phyloP scores from a whole-genome alignment of 2,888 invertebrate species.

The Mimachlamys varia region DNA sequence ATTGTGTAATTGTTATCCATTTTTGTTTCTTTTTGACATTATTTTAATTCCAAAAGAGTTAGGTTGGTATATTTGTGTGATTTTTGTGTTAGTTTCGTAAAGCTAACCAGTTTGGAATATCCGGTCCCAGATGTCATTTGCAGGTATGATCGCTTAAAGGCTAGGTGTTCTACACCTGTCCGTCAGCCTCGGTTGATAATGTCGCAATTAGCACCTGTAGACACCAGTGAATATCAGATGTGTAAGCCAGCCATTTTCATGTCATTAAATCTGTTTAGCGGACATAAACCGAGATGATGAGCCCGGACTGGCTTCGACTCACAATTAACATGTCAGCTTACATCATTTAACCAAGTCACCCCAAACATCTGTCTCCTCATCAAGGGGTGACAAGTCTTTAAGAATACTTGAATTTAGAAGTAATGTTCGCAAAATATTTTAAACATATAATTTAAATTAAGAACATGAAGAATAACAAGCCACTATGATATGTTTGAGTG shows the following conservation, averaged over 20 bases:
- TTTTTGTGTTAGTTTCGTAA: neutral
- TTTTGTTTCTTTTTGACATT: no score
- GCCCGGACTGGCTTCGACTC: neutral
- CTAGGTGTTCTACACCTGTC: neutral
- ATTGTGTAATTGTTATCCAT: no score
- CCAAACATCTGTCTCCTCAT: neutral
- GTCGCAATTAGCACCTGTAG: neutral
- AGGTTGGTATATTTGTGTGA: neutral
- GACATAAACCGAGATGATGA: neutral
- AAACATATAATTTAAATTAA: no score
- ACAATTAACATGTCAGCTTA: neutral
- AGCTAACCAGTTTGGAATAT: neutral
- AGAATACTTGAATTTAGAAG: no score
- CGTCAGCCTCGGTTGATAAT: neutral
- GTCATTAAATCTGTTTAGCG: neutral
- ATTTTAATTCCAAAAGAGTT: neutral
- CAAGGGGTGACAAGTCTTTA: no score
- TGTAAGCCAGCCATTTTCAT: conserved; percentile 8
- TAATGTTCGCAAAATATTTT: no score
- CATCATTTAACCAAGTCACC: neutral
- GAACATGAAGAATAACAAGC: no score
- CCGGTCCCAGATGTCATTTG: neutral
- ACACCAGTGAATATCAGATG: neutral
- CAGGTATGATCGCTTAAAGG: neutral
- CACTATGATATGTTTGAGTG: no score